These are phyloP conservation scores for Toxotes lorentzi DNA, from an alignment of 2,797 vertebrate genomes.

Conservation along the genomic window DNA sequence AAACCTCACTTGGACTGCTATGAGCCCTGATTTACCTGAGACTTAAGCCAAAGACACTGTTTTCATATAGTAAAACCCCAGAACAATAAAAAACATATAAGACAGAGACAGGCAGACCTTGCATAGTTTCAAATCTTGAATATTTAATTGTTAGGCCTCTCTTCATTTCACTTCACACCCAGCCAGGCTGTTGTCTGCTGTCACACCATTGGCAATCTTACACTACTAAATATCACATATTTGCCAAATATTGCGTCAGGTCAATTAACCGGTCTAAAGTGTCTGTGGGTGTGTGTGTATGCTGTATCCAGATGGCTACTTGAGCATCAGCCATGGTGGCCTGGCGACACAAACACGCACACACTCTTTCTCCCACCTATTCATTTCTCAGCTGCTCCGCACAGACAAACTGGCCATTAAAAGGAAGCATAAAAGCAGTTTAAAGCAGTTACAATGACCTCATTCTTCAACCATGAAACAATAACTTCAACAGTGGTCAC, in stretches of 20 bases:
- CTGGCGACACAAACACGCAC: slow-evolving; percentile 58
- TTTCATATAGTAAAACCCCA: background rate
- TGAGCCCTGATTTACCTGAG: background rate
- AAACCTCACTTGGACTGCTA: background rate
- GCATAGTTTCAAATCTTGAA: too few species aligned
- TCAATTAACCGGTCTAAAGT: too few species aligned
- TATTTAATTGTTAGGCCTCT: too few species aligned
- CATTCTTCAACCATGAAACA: slow-evolving; percentile 73
- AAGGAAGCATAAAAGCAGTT: slow-evolving; percentile 65
- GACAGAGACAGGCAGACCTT: background rate
- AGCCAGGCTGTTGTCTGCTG: too few species aligned
- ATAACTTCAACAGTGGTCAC: slow-evolving; percentile 56
- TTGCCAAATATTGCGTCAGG: too few species aligned
- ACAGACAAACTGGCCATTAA: slow-evolving; percentile 54
- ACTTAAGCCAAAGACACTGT: background rate
- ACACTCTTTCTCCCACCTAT: slow-evolving; percentile 47
- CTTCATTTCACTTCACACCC: too few species aligned
- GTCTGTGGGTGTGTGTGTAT: slow-evolving; percentile 13
- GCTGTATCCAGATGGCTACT: slow-evolving; percentile 37
- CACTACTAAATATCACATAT: too few species aligned
- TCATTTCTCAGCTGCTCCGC: slow-evolving; percentile 63
- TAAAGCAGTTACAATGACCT: slow-evolving; percentile 69
- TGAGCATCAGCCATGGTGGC: slow-evolving; percentile 66
- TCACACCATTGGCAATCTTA: too few species aligned
- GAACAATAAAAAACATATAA: background rate